Evolutionary conservation across 2,888 invertebrate genomes (phyloP), one percentile per base, ranked within the genome.

Genomic region (Bugulina stolonifera): DNA sequence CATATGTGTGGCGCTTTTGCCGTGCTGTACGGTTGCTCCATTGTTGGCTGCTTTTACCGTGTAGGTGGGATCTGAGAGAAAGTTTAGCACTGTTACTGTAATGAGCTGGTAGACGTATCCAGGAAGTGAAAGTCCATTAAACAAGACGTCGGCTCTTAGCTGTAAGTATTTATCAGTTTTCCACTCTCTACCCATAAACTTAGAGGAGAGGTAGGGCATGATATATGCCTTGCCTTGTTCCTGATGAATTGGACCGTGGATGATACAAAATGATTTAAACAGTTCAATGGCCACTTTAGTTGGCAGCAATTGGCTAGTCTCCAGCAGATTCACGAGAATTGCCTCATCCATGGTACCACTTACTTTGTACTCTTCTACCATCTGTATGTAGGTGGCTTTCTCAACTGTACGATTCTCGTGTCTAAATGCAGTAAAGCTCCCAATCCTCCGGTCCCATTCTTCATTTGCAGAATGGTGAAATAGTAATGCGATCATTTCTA

Each of bases 341-440:
- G 64, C 64, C 34, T 32, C 64, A 64, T 64, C 64, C 14, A 64
- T 14, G 32, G 32, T 27, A 14, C 64, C 64, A 64, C 3, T 29
- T 32, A 3, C 32, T 27, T 14, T 2, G 32, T 29, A 64, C 2
- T 32, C 32, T 18, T 27, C 3, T 3, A 64, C 32, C 29, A 64
- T 10, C 5, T 64, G 32, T 34, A 29, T 32, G n/a, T 32, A 64
- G 10, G 25, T 27, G n/a, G 27, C 32, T 5, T 32, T 64, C 3
- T n/a, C 27, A 18, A 64, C 32, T 27, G 18, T 29, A 10, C 27
- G 5, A 10, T 64, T 64, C 10, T 32, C 34, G 32, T 32, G 32
- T 32, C n/a, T 27, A 27, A 64, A 64, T 2, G 29, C 5, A 32
- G 32, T 32, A 27, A 64, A 64, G 32, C 32, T 32, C n/a, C 32